These are phyloP conservation scores for Saturnia pavonia DNA, from an alignment of 2,888 invertebrate genomes.

Conservation along the genomic window DNA sequence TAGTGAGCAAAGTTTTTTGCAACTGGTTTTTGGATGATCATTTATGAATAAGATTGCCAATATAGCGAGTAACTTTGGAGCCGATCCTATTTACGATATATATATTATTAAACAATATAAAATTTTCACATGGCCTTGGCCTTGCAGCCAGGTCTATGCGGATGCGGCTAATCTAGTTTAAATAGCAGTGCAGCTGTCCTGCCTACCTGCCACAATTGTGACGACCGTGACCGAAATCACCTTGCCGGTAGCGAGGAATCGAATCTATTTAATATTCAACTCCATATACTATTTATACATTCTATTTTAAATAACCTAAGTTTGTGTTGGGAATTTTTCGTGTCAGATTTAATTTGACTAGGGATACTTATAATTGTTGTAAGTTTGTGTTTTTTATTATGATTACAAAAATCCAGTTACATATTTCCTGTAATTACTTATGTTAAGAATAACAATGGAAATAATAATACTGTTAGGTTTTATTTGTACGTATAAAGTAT, in stretches of 20 bases:
- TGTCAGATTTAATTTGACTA: background rate
- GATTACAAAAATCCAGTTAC: background rate
- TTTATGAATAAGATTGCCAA: background rate
- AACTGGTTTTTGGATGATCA: background rate
- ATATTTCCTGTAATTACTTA: background rate
- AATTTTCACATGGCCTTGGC: slow-evolving; percentile 55
- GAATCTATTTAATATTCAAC: slow-evolving; percentile 26
- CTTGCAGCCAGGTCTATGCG: slow-evolving; percentile 59
- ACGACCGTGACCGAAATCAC: slow-evolving; percentile 71
- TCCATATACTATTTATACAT: background rate
- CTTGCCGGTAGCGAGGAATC: slow-evolving; percentile 52
- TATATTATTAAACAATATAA: slow-evolving; percentile 9
- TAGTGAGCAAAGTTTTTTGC: background rate
- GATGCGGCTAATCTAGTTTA: slow-evolving; percentile 67
- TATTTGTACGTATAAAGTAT: background rate
- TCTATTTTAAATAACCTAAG: background rate
- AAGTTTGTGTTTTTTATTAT: background rate
- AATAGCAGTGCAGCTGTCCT: slow-evolving; percentile 65
- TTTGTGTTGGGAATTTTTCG: background rate
- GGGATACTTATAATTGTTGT: background rate
- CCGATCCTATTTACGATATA: background rate
- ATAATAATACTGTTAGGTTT: background rate
- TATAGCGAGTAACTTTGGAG: background rate
- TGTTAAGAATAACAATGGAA: background rate
- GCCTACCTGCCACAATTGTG: slow-evolving; percentile 60